Evolutionary conservation across 1,140 invertebrate species (phyloP).

Genomic region (Drosophila ironensis): DNA sequence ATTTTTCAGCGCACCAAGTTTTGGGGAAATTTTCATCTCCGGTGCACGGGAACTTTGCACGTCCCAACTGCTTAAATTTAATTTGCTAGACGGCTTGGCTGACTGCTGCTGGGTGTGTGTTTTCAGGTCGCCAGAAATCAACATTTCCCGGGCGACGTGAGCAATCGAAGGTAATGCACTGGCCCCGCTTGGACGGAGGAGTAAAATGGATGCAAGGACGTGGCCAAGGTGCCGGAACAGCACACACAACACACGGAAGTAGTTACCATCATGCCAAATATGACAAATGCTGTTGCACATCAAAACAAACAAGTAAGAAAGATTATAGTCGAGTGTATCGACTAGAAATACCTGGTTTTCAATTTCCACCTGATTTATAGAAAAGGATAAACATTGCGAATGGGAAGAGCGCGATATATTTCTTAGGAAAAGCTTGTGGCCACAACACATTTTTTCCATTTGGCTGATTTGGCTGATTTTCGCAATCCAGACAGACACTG

Average conservation of each 20-base stretch:
- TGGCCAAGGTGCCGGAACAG: not conserved
- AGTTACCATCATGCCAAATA: slow-evolving; percentile 78
- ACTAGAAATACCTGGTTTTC: too few species aligned
- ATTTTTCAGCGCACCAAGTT: too few species aligned
- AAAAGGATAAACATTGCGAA: too few species aligned
- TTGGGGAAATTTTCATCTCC: too few species aligned
- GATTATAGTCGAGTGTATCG: too few species aligned
- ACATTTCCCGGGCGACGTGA: slow-evolving; percentile 66
- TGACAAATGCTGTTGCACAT: slow-evolving; percentile 67
- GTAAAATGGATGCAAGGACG: not conserved
- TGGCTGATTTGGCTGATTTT: too few species aligned
- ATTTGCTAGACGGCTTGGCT: slow-evolving; percentile 53
- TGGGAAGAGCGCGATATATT: too few species aligned
- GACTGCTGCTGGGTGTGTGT: slow-evolving; percentile 27
- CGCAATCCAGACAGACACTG: too few species aligned
- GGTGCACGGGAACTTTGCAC: slow-evolving; percentile 62
- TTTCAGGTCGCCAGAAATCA: slow-evolving; percentile 76
- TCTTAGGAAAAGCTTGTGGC: too few species aligned
- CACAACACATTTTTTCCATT: too few species aligned
- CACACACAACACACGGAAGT: slow-evolving; percentile 59
- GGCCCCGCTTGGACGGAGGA: not conserved
- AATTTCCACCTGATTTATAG: too few species aligned
- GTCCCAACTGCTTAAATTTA: slow-evolving; percentile 76
- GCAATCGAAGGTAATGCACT: slow-evolving; percentile 73
- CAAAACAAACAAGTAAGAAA: too few species aligned